Percentiles rank a stretch among this genome's conserved stretches.
Conservation (phyloP, 1,140 invertebrate species). For the Physella acuta region DNA sequence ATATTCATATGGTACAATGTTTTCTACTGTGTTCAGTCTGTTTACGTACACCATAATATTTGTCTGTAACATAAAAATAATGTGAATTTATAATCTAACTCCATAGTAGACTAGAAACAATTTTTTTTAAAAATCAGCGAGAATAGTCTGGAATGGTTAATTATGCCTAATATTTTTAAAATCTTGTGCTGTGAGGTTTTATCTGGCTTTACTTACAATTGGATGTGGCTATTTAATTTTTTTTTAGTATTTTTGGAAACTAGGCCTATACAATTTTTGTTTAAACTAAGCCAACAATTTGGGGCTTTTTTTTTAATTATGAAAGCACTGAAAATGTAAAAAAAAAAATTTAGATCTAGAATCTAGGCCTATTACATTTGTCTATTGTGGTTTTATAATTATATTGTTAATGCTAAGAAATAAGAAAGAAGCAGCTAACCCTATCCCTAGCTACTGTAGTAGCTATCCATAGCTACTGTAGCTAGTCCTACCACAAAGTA, state of each 20-base stretch:
- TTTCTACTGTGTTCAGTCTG: slow-evolving; percentile 92
- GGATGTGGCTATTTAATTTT: not conserved
- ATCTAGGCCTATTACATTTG: not conserved
- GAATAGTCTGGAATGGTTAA: not conserved
- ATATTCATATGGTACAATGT: slow-evolving; percentile 97
- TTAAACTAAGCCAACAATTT: not conserved
- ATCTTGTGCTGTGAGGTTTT: not conserved
- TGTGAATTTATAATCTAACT: not conserved
- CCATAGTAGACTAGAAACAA: not conserved
- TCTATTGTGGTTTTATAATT: not conserved
- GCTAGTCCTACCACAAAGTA: not conserved
- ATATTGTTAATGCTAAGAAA: not conserved
- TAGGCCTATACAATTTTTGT: not conserved
- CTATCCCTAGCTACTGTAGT: not conserved
- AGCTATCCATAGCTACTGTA: not conserved
- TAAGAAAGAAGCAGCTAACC: not conserved
- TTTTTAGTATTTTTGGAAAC: not conserved
- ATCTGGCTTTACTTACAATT: not conserved
- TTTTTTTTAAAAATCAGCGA: not conserved
- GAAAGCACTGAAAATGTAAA: not conserved
- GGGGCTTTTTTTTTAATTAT: not conserved
- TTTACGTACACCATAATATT: slow-evolving; percentile 86
- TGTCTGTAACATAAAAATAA: slow-evolving; percentile 4
- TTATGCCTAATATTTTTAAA: not conserved
- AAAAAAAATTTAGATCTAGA: not conserved